These are phyloP conservation scores for Eucriotettix oculatus DNA, from an alignment of 2,888 invertebrate species.

Conservation along the genomic window DNA sequence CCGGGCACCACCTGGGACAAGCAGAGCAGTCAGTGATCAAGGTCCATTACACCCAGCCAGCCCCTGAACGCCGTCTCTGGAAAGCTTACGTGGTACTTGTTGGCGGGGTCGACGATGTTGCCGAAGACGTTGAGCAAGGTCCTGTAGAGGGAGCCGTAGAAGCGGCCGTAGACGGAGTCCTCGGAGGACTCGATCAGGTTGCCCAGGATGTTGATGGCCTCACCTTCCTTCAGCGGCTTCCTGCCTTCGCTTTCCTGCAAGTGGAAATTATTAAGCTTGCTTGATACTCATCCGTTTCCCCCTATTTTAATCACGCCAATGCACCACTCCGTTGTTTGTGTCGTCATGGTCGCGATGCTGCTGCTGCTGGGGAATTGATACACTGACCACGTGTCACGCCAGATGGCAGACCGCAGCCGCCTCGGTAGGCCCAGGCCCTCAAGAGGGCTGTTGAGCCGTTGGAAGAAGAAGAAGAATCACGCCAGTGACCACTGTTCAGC, in stretches of 20 bases:
- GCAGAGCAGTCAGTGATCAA: background rate
- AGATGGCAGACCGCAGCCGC: no score
- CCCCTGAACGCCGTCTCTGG: background rate
- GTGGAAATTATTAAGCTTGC: no score
- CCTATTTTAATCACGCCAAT: no score
- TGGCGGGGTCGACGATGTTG: slow-evolving; percentile 1
- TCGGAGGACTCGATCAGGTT: slow-evolving; percentile 21
- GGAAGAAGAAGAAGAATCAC: no score
- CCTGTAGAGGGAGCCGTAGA: slow-evolving; percentile 28
- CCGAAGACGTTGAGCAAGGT: slow-evolving; percentile 2
- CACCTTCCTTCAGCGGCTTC: slow-evolving; percentile 11
- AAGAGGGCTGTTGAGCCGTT: no score
- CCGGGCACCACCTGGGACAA: slow-evolving; percentile 30
- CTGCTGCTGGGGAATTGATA: no score
- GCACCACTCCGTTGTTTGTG: no score
- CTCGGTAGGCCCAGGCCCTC: no score
- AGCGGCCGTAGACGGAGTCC: slow-evolving; percentile 22
- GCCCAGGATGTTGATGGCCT: slow-evolving; percentile 23
- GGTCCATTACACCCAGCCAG: background rate
- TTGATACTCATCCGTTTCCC: no score
- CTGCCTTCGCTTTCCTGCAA: background rate
- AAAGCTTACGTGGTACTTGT: background rate
- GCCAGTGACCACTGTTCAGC: no score
- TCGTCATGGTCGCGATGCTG: no score
- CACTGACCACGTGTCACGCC: no score